Conservation (phyloP, 2,888 invertebrate genomes). For the Hirtodrosophila trivittata region DNA sequence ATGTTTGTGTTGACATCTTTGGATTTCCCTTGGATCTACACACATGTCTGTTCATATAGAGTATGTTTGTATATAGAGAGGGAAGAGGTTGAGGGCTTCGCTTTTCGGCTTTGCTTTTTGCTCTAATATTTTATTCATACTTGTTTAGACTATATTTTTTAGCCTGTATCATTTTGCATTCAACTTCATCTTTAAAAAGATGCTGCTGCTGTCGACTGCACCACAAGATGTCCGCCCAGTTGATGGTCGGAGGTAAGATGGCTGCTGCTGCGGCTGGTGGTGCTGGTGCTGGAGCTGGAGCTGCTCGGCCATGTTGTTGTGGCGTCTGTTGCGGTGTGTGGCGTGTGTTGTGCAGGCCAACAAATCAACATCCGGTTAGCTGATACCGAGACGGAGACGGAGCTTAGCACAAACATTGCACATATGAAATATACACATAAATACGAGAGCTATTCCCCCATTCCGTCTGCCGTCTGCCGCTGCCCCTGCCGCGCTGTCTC, state of each 20-base stretch:
- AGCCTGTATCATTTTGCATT: slow-evolving; percentile 46
- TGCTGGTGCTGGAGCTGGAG: background rate
- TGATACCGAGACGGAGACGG: slow-evolving; percentile 27
- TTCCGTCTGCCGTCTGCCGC: too few species aligned
- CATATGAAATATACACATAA: slow-evolving; percentile 49
- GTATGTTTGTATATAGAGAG: too few species aligned
- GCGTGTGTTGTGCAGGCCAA: slow-evolving; percentile 39
- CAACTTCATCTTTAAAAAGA: slow-evolving; percentile 36
- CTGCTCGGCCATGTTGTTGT: background rate
- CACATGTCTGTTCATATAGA: background rate
- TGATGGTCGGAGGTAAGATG: background rate
- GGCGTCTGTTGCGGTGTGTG: slow-evolving; percentile 2
- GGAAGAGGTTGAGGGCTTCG: too few species aligned
- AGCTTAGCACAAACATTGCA: slow-evolving; percentile 52
- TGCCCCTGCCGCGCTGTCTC: background rate
- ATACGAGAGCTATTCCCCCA: slow-evolving; percentile 12
- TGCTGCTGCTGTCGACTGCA: slow-evolving; percentile 8
- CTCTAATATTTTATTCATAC: background rate
- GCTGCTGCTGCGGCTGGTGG: background rate
- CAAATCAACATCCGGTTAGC: slow-evolving; percentile 63
- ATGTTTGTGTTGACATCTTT: too few species aligned
- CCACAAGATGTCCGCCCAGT: slow-evolving; percentile 5
- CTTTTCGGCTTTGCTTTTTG: too few species aligned
- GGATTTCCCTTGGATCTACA: background rate
- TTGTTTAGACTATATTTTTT: slow-evolving; percentile 37